Base-by-base conservation (phyloP, 2,113 vertebrate species). In the Felis chaus region DNA sequence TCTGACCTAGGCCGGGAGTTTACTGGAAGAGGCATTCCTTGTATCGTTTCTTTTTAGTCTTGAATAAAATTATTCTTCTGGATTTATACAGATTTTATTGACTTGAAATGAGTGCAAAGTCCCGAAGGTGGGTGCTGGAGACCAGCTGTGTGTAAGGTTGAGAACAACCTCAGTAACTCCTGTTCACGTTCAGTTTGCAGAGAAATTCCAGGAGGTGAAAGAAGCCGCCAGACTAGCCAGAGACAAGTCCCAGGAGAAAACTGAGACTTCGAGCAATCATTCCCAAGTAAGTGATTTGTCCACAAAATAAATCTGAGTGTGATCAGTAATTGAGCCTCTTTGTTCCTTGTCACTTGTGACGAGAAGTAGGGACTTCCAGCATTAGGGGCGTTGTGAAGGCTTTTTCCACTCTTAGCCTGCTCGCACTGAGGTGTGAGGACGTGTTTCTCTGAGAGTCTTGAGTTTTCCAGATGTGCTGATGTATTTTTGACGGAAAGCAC, bases 181-280 rank as follows among this genome's bases (percentile, higher is more conserved):
- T n/a, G 81, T 97, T n/a, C 18, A 4, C 83, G n/a, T 61, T 93
- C 98, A 99, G 99, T 99, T 99, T 99, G 99, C 99, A 80, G 99
- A 99, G 98, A 99, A 99, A 98, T 99, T 99, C 98, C 99, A 99
- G 98, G 99, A 99, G 94, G 99, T 99, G 25, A 99, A 99, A 98
- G 99, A 99, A 96, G 99, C 99, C 15, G 99, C 99, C 80, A 99
- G 99, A 96, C 97, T 99, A 29, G 99, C 99, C 57, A 99, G 99
- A 98, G 99, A 99, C 96, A 99, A 99, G 98, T 99, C 99, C 92
- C 99, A 99, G 98, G 99, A 99, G 98, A 99, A 99, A 98, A 99
- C 95, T 15, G 99, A 99, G 94, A 99, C 99, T 1, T 98, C 99
- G 19, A 99, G 99, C 95, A 99, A 99, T 97, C 99, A 99, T 98